Conservation (phyloP, 2,888 invertebrate species). For the Lamellibrachia satsuma region DNA sequence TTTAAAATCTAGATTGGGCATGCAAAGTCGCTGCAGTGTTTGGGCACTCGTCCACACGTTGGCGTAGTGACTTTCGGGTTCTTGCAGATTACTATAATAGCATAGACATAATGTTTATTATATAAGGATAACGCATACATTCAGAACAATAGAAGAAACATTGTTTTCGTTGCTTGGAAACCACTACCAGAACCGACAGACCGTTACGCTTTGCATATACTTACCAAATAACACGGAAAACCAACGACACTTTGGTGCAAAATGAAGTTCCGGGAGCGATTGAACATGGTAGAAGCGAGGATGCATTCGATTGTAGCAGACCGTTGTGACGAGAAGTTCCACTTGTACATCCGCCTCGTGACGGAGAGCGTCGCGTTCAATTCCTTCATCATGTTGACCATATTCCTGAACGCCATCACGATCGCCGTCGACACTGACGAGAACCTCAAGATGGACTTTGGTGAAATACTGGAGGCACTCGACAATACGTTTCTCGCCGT, state of each 20-base stretch:
- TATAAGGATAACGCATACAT: background rate
- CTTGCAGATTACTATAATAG: too few relatives aligned
- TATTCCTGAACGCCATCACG: conserved; percentile 41
- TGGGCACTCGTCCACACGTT: too few relatives aligned
- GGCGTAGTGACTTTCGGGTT: too few relatives aligned
- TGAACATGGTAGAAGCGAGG: background rate
- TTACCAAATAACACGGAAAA: background rate
- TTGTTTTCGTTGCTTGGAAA: background rate
- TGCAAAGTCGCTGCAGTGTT: too few relatives aligned
- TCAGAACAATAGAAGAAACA: background rate
- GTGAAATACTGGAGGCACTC: conserved; percentile 30
- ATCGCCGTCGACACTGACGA: conserved; percentile 45
- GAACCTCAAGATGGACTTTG: conserved; percentile 20
- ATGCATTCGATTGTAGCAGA: background rate
- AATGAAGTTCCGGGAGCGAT: background rate
- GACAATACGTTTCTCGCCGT: conserved; percentile 42
- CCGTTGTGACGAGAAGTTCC: background rate
- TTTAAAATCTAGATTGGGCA: too few relatives aligned
- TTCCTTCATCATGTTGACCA: conserved; percentile 38
- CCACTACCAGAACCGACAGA: background rate
- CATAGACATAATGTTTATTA: too few relatives aligned
- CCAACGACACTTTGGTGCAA: background rate
- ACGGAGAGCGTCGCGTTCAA: conserved; percentile 40
- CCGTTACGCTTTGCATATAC: background rate
- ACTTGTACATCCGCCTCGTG: conserved; percentile 9